Evolutionary conservation across 2,797 vertebrate genomes (phyloP).

Genomic region (Chelon auratus): DNA sequence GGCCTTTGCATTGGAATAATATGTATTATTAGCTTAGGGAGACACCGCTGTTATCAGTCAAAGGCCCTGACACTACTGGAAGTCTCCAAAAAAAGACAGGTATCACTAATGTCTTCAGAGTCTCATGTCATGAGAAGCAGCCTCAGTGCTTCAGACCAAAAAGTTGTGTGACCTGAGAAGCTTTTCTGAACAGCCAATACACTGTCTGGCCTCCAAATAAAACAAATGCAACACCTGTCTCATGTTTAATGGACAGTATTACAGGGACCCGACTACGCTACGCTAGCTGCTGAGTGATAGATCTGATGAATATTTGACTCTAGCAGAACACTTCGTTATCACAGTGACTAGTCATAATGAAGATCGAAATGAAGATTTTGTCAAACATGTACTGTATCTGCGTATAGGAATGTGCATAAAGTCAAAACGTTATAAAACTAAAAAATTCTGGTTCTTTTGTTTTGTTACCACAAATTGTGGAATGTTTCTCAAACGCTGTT

Average conservation of each 20-base stretch:
- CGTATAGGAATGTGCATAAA: constrained; percentile 26
- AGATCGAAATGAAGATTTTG: constrained; percentile 22
- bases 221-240: constrained; percentile 36
- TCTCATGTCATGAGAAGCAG: constrained; percentile 33
- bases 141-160: constrained; percentile 60
- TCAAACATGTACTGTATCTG: constrained; percentile 41
- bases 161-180: constrained; percentile 19
- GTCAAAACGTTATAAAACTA: constrained; percentile 6
- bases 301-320: background rate
- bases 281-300: background rate
- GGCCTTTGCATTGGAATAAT: constrained; percentile 36
- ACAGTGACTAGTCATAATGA: background rate
- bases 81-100: background rate
- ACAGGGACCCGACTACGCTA: background rate
- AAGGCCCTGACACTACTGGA: constrained; percentile 11
- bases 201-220: constrained; percentile 35
- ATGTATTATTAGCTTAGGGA: constrained; percentile 21
- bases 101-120: constrained; percentile 39
- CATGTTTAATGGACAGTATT: constrained; percentile 13
- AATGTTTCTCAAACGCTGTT: background rate
- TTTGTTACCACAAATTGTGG: background rate
- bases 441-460: background rate
- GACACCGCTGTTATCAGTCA: constrained; percentile 15
- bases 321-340: background rate
- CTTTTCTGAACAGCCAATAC: constrained; percentile 5